phyloP scores from a whole-genome alignment of 2,797 vertebrate genomes.

The Galaxias olidus region DNA sequence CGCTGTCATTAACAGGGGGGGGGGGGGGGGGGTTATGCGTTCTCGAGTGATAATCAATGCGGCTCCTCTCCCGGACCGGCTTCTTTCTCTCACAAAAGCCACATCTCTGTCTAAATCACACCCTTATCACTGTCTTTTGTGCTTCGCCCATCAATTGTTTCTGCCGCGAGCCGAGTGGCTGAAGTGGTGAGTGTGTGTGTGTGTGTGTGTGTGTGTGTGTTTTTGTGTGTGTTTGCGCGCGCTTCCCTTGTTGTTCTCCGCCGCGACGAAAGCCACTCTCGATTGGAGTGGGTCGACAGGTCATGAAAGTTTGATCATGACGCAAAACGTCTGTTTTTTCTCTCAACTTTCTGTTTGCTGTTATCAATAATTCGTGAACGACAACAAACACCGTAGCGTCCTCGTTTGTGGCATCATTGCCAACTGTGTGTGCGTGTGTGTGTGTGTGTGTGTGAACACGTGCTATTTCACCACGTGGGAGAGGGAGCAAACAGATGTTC shows the following conservation, averaged over 20 bases:
- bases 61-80: too few species aligned
- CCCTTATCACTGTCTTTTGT: too few species aligned
- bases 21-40: too few species aligned
- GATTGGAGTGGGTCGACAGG: conserved; percentile 58
- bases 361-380: conserved; percentile 70
- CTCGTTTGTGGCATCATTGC: too few species aligned
- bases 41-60: conserved; percentile 11
- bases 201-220: too few species aligned
- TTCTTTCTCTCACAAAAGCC: background rate
- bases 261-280: conserved; percentile 49
- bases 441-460: conserved; percentile 1
- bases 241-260: conserved; percentile 38
- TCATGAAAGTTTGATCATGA: conserved; percentile 66
- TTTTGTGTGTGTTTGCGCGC: too few species aligned
- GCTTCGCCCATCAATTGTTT: conserved; percentile 15
- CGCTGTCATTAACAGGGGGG: conserved; percentile 9
- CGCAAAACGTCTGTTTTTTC: conserved; percentile 65
- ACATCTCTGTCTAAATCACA: background rate
- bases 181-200: conserved; percentile 2
- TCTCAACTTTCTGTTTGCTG: conserved; percentile 67
- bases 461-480: background rate
- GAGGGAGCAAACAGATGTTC: too few species aligned
- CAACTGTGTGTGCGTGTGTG: conserved; percentile 6
- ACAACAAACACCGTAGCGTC: conserved; percentile 49
- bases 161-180: conserved; percentile 27